phyloP scores from a whole-genome alignment of 2,797 vertebrate species.

The Myotis planiceps region DNA sequence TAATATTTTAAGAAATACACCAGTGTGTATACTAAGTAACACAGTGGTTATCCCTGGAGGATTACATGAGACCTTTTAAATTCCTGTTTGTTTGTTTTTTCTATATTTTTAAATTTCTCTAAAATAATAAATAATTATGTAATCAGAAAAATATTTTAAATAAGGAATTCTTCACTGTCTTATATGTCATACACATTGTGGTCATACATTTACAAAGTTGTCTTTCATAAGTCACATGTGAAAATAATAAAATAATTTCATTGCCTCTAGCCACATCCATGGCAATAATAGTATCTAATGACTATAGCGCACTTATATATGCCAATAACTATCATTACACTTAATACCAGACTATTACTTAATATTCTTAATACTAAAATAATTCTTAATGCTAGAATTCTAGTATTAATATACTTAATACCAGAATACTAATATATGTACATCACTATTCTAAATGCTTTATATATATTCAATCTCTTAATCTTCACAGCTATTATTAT shows the following conservation, averaged over 20 bases:
- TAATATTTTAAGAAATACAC: constrained; percentile 13
- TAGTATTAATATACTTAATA: not conserved
- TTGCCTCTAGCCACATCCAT: not conserved
- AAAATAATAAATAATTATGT: not conserved
- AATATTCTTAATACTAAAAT: not conserved
- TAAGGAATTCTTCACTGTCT: not conserved
- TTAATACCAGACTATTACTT: not conserved
- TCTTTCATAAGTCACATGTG: not conserved
- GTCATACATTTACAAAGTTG: not conserved
- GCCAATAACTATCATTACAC: not conserved
- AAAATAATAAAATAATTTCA: constrained; percentile 40
- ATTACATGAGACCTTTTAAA: not conserved
- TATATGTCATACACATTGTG: not conserved
- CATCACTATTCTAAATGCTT: not conserved
- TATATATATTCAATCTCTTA: not conserved
- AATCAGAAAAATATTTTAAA: constrained; percentile 18
- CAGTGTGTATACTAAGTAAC: not conserved
- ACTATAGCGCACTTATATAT: not conserved
- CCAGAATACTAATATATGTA: not conserved
- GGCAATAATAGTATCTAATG: not conserved
- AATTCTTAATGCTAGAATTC: not conserved
- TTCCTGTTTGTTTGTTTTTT: not conserved
- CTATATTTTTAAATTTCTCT: not conserved
- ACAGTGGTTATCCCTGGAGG: not conserved
- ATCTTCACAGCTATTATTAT: not conserved